phyloP scores from a whole-genome alignment of 2,797 vertebrate species.

The Megalops cyprinoides region DNA sequence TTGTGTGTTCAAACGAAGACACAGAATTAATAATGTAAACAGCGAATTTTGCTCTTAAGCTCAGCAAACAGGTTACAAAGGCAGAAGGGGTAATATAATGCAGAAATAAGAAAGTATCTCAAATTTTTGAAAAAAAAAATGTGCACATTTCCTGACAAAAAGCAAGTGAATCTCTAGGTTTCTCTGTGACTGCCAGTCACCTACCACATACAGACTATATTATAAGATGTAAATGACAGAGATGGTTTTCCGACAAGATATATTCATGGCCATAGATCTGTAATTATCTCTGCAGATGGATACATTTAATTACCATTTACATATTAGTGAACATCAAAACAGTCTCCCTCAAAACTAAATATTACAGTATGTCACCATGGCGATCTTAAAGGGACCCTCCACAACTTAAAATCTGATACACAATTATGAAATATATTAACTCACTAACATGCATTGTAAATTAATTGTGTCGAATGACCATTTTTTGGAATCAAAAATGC shows the following conservation, averaged over 20 bases:
- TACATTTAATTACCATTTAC: constrained; percentile 39
- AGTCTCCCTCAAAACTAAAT: constrained; percentile 44
- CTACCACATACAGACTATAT: background rate
- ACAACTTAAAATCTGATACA: constrained; percentile 12
- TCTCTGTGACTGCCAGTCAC: background rate
- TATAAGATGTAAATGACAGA: constrained; percentile 7
- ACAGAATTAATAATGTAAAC: constrained; percentile 5
- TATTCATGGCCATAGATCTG: background rate
- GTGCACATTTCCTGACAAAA: background rate
- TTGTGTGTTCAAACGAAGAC: constrained; percentile 9
- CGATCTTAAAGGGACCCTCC: constrained; percentile 39
- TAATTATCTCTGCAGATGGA: constrained; percentile 24
- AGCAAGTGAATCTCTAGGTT: background rate
- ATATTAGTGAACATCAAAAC: constrained; percentile 38
- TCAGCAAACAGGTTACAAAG: background rate
- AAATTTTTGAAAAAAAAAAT: background rate
- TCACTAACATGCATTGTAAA: constrained; percentile 1
- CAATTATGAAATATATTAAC: constrained; percentile 8
- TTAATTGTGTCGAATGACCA: constrained; percentile 9
- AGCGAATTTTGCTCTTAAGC: constrained; percentile 2
- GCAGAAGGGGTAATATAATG: background rate
- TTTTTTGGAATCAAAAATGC: background rate
- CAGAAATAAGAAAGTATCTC: background rate
- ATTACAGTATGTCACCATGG: constrained; percentile 42
- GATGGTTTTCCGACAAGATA: constrained; percentile 7